A percentile compares a stretch with the other conserved stretches of the same genome.
phyloP scores from a whole-genome alignment of 2,797 vertebrate species.

The Pangasius sanitwongsei region DNA sequence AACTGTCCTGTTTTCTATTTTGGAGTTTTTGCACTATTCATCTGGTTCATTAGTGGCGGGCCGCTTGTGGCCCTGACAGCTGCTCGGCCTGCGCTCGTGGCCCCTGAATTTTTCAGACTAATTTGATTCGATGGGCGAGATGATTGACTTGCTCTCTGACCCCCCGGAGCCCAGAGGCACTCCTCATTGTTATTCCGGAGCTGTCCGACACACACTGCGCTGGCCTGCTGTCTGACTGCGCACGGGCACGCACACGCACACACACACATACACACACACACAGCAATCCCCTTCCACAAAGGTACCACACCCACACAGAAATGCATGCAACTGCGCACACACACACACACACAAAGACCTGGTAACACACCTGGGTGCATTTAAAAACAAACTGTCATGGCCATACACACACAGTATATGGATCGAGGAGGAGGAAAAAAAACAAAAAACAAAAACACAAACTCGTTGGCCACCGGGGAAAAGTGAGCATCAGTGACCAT shows the following conservation, averaged over 20 bases:
- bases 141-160: constrained; percentile 99
- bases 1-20: constrained; percentile 99
- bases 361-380: constrained; percentile 18
- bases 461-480: constrained; percentile 73
- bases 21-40: constrained; percentile 99
- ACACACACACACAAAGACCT: constrained; percentile 62
- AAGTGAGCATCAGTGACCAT: constrained; percentile 69
- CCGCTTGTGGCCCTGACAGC: constrained; percentile 97
- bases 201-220: constrained; percentile 73
- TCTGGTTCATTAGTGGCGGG: constrained; percentile 99
- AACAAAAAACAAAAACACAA: constrained; percentile 47
- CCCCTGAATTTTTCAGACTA: constrained; percentile 89
- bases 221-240: constrained; percentile 97
- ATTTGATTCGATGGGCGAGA: constrained; percentile 92
- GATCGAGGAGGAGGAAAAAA: no score
- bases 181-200: constrained; percentile 97
- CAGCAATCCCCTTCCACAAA: constrained; percentile 53
- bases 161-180: constrained; percentile 87
- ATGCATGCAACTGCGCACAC: constrained; percentile 53
- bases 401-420: constrained; percentile 12
- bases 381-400: constrained; percentile 20
- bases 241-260: constrained; percentile 25
- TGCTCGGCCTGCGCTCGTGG: constrained; percentile 76
- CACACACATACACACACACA: constrained; percentile 39
- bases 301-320: constrained; percentile 59